phyloP scores from a whole-genome alignment of 2,888 invertebrate genomes.

The Agriopis marginaria region DNA sequence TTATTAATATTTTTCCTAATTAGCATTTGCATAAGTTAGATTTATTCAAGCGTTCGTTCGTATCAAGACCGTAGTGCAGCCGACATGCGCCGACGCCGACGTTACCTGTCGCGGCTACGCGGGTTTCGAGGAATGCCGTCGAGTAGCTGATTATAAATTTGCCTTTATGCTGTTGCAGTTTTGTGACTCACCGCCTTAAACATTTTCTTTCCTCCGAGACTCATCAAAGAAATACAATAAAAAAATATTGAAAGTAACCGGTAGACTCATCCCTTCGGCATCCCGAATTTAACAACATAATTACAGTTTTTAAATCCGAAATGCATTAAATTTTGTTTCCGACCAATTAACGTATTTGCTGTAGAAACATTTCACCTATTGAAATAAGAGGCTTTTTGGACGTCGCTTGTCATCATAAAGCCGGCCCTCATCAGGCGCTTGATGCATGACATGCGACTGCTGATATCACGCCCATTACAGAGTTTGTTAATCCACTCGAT shows the following conservation, averaged over 20 bases:
- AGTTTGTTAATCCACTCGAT: slow-evolving; percentile 58
- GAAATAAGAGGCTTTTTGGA: slow-evolving; percentile 44
- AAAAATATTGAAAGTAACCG: slow-evolving; percentile 39
- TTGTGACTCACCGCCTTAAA: slow-evolving; percentile 70
- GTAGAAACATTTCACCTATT: slow-evolving; percentile 37
- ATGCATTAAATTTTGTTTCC: slow-evolving; percentile 34
- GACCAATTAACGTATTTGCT: slow-evolving; percentile 48
- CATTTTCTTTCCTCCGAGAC: slow-evolving; percentile 52
- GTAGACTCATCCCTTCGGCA: slow-evolving; percentile 47
- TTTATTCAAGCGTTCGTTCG: slow-evolving; percentile 48
- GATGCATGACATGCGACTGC: slow-evolving; percentile 55
- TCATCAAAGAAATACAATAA: slow-evolving; percentile 42
- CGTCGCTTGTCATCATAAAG: slow-evolving; percentile 51
- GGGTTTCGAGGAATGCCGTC: slow-evolving; percentile 74
- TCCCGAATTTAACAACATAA: slow-evolving; percentile 55
- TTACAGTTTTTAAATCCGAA: slow-evolving; percentile 47
- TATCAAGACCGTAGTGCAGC: slow-evolving; percentile 45
- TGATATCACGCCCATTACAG: slow-evolving; percentile 55
- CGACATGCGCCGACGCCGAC: slow-evolving; percentile 52
- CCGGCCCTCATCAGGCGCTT: slow-evolving; percentile 56
- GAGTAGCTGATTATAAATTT: slow-evolving; percentile 77
- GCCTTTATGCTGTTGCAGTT: slow-evolving; percentile 73
- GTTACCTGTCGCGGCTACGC: slow-evolving; percentile 64
- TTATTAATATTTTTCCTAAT: slow-evolving; percentile 46
- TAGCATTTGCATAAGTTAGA: slow-evolving; percentile 49